Evolutionary conservation across 2,888 invertebrate species (phyloP).

Genomic region (Gisinianus flammeolus): DNA sequence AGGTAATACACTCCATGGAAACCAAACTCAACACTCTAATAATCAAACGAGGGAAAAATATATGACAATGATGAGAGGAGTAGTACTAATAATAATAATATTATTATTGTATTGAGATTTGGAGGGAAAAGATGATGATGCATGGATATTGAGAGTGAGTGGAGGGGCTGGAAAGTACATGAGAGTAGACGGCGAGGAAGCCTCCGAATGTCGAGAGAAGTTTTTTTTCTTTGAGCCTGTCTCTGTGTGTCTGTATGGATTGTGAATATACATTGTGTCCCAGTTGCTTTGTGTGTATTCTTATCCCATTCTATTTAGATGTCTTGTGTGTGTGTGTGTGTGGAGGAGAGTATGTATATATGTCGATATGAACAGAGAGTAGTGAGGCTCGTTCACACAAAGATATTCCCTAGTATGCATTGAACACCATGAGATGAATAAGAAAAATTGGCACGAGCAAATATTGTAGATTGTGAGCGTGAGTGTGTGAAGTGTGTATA

Average conservation of each 20-base stretch:
- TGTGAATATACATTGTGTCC: slow-evolving; percentile 26
- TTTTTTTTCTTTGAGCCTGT: not conserved
- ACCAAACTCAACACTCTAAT: not conserved
- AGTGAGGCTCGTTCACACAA: not conserved
- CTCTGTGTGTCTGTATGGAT: not conserved
- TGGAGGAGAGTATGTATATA: not conserved
- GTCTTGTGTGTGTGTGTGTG: not conserved
- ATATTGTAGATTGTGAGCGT: slow-evolving; percentile 32
- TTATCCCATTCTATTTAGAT: slow-evolving; percentile 31
- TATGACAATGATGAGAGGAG: not conserved
- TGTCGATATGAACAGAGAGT: slow-evolving; percentile 13
- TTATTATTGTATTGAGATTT: not conserved
- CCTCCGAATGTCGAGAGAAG: not conserved
- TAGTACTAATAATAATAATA: not conserved
- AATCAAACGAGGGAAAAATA: not conserved
- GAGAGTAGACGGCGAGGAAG: slow-evolving; percentile 8
- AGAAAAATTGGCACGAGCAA: slow-evolving; percentile 42
- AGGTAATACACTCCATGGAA: too few relatives aligned
- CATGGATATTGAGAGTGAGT: slow-evolving; percentile 5
- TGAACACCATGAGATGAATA: slow-evolving; percentile 27
- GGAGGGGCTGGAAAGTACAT: too few relatives aligned
- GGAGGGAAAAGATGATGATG: not conserved
- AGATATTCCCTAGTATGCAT: not conserved
- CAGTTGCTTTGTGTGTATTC: slow-evolving; percentile 29
- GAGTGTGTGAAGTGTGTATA: slow-evolving; percentile 35